phyloP scores from a whole-genome alignment of 35 echinoderm and acorn worm species.

The Apostichopus parvimensis region DNA sequence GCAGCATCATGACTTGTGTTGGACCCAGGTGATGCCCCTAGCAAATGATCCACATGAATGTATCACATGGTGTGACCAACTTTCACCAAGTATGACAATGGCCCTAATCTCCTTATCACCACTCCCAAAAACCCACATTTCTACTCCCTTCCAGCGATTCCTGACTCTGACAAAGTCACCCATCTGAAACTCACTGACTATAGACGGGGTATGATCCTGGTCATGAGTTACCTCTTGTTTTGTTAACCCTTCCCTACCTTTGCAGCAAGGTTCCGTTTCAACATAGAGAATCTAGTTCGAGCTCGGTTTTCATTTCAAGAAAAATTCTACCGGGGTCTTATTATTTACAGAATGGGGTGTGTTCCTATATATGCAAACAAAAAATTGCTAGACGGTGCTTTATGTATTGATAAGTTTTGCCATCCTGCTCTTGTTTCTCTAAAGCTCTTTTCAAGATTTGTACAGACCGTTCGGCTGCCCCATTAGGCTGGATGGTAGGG shows the following conservation, averaged over 20 bases:
- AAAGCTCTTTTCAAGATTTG: constrained; percentile 24
- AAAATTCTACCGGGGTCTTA: background rate
- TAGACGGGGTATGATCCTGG: too few species aligned
- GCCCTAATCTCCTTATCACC: background rate
- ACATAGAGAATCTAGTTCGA: background rate
- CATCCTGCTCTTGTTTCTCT: background rate
- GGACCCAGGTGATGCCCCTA: too few species aligned
- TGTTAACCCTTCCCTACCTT: background rate
- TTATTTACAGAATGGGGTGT: background rate
- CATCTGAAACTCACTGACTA: background rate
- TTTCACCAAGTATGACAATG: background rate
- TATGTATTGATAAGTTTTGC: background rate
- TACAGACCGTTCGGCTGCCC: constrained; percentile 20
- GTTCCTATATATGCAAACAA: background rate
- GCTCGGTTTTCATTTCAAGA: background rate
- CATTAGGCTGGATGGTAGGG: constrained; percentile 64
- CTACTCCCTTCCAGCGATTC: background rate
- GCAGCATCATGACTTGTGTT: too few species aligned
- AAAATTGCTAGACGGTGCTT: constrained; percentile 16
- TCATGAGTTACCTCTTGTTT: background rate
- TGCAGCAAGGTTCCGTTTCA: background rate
- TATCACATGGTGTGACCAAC: background rate
- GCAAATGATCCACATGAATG: too few species aligned
- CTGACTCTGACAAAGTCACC: background rate
- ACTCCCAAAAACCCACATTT: background rate